Conservation (phyloP, 1,140 invertebrate genomes). For the Papilio machaon region DNA sequence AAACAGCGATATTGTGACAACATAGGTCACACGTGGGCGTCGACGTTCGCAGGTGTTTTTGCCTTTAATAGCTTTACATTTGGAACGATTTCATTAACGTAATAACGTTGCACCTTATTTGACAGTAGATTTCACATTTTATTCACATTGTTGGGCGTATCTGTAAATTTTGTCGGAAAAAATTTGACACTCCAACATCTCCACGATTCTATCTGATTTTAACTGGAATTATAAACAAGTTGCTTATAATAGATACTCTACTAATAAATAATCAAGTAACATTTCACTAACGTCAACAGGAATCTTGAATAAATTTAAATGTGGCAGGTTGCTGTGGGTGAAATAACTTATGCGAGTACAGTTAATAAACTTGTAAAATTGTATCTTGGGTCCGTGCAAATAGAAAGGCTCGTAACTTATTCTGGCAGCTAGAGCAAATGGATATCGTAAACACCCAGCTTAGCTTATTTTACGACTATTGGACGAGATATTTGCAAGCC, state of each 20-base stretch:
- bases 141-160: no score
- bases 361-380: conserved; percentile 35
- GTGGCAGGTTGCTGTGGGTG: background rate
- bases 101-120: background rate
- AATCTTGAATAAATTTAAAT: background rate
- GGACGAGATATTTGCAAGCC: conserved; percentile 26
- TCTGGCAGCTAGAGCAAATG: conserved; percentile 27
- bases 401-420: conserved; percentile 26
- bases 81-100: background rate
- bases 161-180: no score
- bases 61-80: background rate
- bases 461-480: conserved; percentile 29
- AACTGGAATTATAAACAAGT: no score
- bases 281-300: background rate
- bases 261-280: background rate
- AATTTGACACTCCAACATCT: no score
- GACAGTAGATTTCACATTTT: no score
- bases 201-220: no score
- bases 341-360: background rate
- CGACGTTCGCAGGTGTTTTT: conserved; percentile 44
- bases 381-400: conserved; percentile 21
- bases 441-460: conserved; percentile 25
- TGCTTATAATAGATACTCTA: no score
- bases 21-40: conserved; percentile 62
- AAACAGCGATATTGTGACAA: conserved; percentile 39